Base-by-base conservation (phyloP, 2,113 vertebrate genomes). In the Chunga burmeisteri region DNA sequence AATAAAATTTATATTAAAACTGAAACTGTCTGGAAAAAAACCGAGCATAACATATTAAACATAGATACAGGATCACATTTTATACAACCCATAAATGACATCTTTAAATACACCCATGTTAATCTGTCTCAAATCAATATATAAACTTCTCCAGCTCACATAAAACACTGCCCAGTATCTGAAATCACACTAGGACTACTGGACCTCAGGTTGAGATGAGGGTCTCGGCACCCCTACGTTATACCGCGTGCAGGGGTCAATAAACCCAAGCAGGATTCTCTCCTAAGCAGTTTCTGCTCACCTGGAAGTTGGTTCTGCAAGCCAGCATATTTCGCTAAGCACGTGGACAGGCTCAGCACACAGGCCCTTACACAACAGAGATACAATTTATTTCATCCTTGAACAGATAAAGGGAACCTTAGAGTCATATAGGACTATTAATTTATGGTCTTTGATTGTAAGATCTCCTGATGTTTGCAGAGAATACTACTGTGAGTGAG, bases 181-280 rank as follows among this genome's bases (percentile, higher is more conserved):
- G 47, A 46, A 34, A 14, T 22, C 32, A 3, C 11, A 11, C 26
- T 6, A 6, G 53, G 53, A 30, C 10, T 26, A 10, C 30, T 7
- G 32, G 32, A 13, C 16, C 38, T 26, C 13, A 7, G 36, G 30
- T 9, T 32, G 66, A 56, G 49, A 7, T 65, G 42, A 11, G 40
- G 12, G 29, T 29, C 27, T 47, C 3, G 2, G n/a, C 19, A 20
- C 16, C 19, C n/a, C 10, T 9, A 16, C 1, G 1, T 30, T 5
- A 3, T 47, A 22, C 22, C 27, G 15, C 1, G 4, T 23, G 34
- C n/a, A 34, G 40, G 65, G 27, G 38, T 11, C 21, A 1, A 19
- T 17, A 46, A 87, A 32, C 5, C 17, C 52, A 20, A 30, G n/a
- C 29, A 30, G 44, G 53, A 44, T 17, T 36, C 16, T 26, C 25